Conservation (phyloP, 2,797 vertebrate species). For the Nannoperca australis region DNA sequence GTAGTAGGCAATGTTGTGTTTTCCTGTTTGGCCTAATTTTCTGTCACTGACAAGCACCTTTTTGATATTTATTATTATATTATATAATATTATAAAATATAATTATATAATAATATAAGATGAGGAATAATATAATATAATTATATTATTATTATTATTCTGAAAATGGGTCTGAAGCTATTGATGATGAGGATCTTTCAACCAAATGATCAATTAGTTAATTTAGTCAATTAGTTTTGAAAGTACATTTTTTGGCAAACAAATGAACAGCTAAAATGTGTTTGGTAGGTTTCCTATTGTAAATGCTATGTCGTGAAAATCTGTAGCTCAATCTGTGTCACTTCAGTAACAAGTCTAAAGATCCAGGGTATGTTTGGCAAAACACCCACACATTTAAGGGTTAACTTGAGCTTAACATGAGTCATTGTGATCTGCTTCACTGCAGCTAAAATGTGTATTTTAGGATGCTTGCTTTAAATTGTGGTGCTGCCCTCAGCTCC, state of each 20-base stretch:
- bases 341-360: neutral
- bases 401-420: neutral
- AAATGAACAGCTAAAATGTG: neutral
- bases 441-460: constrained; percentile 1
- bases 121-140: no score
- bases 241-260: neutral
- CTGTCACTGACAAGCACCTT: neutral
- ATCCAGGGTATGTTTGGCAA: neutral
- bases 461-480: neutral
- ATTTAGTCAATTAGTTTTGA: neutral
- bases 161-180: no score
- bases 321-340: neutral
- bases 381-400: neutral
- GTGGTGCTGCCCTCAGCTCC: constrained; percentile 6
- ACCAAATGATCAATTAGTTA: no score
- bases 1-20: neutral
- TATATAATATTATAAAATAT: no score
- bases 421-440: neutral
- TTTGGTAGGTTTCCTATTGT: neutral
- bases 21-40: neutral
- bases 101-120: no score
- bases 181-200: no score
- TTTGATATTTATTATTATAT: no score
- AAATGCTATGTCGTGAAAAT: neutral
- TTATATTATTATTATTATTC: no score